phyloP scores from a whole-genome alignment of 2,888 invertebrate species.

The Heteropelma amictum region DNA sequence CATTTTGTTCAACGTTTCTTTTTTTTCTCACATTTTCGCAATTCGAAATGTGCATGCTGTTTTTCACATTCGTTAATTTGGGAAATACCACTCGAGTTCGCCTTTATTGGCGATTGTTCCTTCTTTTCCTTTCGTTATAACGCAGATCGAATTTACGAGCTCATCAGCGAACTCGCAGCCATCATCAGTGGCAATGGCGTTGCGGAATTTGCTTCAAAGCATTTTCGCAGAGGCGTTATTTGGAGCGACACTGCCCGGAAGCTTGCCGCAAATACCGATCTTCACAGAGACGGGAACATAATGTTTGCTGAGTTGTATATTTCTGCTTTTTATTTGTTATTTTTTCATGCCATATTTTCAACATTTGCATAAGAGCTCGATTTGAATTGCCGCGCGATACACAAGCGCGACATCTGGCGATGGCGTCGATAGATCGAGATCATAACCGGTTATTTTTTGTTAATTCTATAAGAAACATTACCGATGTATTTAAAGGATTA shows the following conservation, averaged over 20 bases:
- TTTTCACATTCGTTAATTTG: too few relatives aligned
- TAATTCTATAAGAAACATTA: too few relatives aligned
- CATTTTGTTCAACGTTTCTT: background rate
- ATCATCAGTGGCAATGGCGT: conserved; percentile 85
- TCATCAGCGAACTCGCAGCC: conserved; percentile 85
- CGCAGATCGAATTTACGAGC: conserved; percentile 86
- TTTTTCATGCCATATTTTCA: too few relatives aligned
- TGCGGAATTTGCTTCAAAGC: conserved; percentile 84
- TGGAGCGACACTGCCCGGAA: conserved; percentile 83
- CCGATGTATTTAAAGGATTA: too few relatives aligned
- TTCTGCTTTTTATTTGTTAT: background rate
- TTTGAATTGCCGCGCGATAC: too few relatives aligned
- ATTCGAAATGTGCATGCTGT: background rate
- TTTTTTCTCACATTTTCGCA: background rate
- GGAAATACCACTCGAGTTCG: background rate
- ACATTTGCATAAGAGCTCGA: too few relatives aligned
- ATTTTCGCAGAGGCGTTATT: conserved; percentile 84
- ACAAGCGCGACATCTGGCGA: too few relatives aligned
- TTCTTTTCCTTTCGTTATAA: background rate
- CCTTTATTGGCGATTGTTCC: background rate
- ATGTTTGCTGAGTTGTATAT: conserved; percentile 11
- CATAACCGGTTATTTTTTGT: too few relatives aligned
- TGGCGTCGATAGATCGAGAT: too few relatives aligned
- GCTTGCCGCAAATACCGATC: conserved; percentile 83
- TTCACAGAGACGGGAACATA: conserved; percentile 70